Percentiles rank a stretch among this genome's conserved stretches.
Evolutionary conservation across 2,888 invertebrate genomes (phyloP).

Genomic region (Cordylochernes scorpioides): DNA sequence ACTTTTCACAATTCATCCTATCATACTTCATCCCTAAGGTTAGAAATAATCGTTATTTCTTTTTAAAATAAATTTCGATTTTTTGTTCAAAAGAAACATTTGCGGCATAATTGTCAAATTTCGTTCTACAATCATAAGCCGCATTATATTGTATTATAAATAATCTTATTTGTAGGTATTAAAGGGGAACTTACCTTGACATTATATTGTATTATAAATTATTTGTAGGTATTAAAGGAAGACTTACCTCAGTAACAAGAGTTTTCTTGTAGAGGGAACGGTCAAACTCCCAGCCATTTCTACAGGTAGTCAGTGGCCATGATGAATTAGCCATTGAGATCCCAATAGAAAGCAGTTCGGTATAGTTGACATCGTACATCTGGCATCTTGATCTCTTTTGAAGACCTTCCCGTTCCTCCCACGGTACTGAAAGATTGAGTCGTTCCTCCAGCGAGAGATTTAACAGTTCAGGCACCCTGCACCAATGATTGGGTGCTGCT

Average conservation of each 20-base stretch:
- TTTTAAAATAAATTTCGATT: too few relatives aligned
- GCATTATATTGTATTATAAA: too few relatives aligned
- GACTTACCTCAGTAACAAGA: not conserved
- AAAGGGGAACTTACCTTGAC: too few relatives aligned
- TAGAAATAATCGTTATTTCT: too few relatives aligned
- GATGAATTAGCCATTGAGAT: not conserved
- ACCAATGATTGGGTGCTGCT: not conserved
- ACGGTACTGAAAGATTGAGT: not conserved
- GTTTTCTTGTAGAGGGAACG: not conserved
- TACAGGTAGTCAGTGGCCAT: not conserved
- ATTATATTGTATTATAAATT: too few relatives aligned
- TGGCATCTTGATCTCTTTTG: not conserved
- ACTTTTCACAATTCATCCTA: too few relatives aligned
- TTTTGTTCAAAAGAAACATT: too few relatives aligned
- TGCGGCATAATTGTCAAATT: too few relatives aligned
- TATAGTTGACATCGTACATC: constrained; percentile 1
- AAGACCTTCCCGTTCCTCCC: not conserved
- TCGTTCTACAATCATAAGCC: too few relatives aligned
- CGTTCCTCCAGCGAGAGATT: not conserved
- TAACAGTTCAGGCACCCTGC: not conserved
- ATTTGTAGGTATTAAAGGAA: too few relatives aligned
- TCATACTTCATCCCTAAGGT: too few relatives aligned
- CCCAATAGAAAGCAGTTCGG: not conserved
- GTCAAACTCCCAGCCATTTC: not conserved
- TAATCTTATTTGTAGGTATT: too few relatives aligned